Evolutionary conservation across 2,113 vertebrate species (phyloP), one percentile per base, ranked within the genome.

Genomic region (Oenanthe melanoleuca): DNA sequence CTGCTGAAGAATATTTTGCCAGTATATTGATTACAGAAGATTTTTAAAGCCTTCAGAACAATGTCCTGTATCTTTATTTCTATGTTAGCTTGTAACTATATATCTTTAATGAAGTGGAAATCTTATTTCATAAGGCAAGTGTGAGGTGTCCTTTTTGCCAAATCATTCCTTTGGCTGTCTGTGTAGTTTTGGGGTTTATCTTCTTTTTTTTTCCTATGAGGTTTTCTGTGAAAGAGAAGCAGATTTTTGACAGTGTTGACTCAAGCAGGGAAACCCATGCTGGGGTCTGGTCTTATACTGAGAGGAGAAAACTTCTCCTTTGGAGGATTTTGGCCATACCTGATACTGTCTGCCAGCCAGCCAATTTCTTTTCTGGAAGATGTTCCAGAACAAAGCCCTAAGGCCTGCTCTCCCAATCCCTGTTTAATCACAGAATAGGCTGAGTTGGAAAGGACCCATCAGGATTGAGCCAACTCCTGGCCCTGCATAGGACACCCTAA

Each of bases 1-100:
- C 73, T 88, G 52, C 92, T 93, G 33, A 56, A 60, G 52, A 63
- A 49, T 67, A 31, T 60, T 92, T 95, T 83, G 79, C 60, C 70
- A 60, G 64, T 71, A 52, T 95, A 83, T 95, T 92, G 85, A 92
- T 96, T 94, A 92, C 60, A 92, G 79, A 64, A 44, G 63, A 61
- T 49, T 72, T 92, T 81, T 69, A 25, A 86, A 94, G 56, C 60
- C 75, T 94, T 84, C 14, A 4, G 71, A 94, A 84, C 56, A 88
- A 67, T 69, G 15, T 64, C 49, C 52, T 71, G n/a, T 71, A 64
- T 80, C 47, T 47, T 86, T 86, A 80, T 72, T 86, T 89, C 52
- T 84, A 5, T 67, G 25, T 47, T 86, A 45, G 18, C 40, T 69
- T 80, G 69, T 80, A 82, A 72, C 40, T 21, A 13, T 63, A 4